These are phyloP conservation scores for Ariolimax columbianus DNA, from an alignment of 2,888 invertebrate species.

Conservation along the genomic window DNA sequence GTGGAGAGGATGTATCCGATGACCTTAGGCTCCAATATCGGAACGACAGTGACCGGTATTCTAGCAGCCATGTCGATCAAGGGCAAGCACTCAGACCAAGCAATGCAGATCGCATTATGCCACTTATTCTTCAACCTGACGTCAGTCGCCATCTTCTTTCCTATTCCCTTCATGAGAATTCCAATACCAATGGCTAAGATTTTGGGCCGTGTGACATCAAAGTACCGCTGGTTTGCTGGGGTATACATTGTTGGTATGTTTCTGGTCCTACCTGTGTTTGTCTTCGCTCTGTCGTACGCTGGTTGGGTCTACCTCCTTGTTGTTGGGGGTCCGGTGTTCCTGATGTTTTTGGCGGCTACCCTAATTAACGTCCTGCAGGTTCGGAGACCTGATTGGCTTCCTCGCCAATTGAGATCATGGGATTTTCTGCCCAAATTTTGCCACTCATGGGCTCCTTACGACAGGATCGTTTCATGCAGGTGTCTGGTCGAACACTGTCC, in stretches of 20 bases:
- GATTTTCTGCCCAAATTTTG: slow-evolving; percentile 68
- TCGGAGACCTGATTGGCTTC: slow-evolving; percentile 65
- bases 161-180: slow-evolving; percentile 79
- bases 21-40: slow-evolving; percentile 74
- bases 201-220: slow-evolving; percentile 80
- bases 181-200: slow-evolving; percentile 80
- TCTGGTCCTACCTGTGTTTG: slow-evolving; percentile 71
- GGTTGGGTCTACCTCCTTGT: slow-evolving; percentile 58
- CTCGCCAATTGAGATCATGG: slow-evolving; percentile 70
- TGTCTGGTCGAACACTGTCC: slow-evolving; percentile 72
- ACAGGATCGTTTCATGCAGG: slow-evolving; percentile 66
- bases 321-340: slow-evolving; percentile 37
- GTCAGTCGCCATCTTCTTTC: slow-evolving; percentile 81
- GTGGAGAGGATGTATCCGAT: slow-evolving; percentile 74
- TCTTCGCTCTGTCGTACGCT: slow-evolving; percentile 71
- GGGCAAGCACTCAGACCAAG: slow-evolving; percentile 50
- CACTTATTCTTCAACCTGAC: slow-evolving; percentile 78
- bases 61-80: slow-evolving; percentile 68
- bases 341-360: slow-evolving; percentile 22
- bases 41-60: slow-evolving; percentile 72
- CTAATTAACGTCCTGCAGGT: slow-evolving; percentile 71
- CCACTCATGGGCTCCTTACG: slow-evolving; percentile 36
- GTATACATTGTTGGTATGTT: slow-evolving; percentile 77
- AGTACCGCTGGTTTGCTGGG: slow-evolving; percentile 82
- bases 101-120: slow-evolving; percentile 65